phyloP scores from a whole-genome alignment of 1,140 invertebrate species.

The Druon quercuslanigerum region DNA sequence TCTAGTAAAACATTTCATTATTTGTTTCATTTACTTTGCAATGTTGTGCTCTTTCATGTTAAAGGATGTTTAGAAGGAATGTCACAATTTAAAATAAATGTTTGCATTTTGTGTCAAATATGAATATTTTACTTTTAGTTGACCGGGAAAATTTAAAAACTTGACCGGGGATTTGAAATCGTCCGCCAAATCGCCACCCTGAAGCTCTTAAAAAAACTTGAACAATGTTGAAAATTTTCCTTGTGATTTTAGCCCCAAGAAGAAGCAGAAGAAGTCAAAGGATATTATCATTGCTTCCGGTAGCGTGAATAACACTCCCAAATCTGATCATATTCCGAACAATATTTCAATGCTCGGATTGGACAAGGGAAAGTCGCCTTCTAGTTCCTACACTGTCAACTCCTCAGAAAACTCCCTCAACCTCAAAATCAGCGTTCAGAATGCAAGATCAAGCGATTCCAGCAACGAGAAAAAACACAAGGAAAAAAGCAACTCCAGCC shows the following conservation, averaged over 20 bases:
- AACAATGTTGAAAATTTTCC: conserved; percentile 35
- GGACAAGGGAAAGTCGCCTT: conserved; percentile 51
- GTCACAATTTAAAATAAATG: too few species aligned
- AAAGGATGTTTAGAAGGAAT: too few species aligned
- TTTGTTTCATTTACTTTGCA: too few species aligned
- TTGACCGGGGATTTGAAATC: too few species aligned
- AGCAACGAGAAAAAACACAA: conserved; percentile 60
- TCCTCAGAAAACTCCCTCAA: conserved; percentile 49
- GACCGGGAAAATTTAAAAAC: too few species aligned
- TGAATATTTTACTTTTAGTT: too few species aligned
- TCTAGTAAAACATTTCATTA: too few species aligned
- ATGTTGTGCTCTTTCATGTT: too few species aligned
- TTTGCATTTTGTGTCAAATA: too few species aligned
- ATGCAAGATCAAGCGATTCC: conserved; percentile 49
- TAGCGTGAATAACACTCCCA: conserved; percentile 9
- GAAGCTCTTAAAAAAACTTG: background rate
- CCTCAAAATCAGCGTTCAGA: conserved; percentile 32
- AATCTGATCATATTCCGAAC: conserved; percentile 31
- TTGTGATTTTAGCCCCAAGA: conserved; percentile 63
- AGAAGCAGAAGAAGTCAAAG: conserved; percentile 62
- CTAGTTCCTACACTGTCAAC: conserved; percentile 45
- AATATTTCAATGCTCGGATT: conserved; percentile 33
- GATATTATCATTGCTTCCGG: conserved; percentile 42
- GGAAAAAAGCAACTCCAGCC: conserved; percentile 49
- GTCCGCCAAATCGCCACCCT: too few species aligned